Conservation (phyloP, 2,797 vertebrate genomes). For the Sitta carolinensis region DNA sequence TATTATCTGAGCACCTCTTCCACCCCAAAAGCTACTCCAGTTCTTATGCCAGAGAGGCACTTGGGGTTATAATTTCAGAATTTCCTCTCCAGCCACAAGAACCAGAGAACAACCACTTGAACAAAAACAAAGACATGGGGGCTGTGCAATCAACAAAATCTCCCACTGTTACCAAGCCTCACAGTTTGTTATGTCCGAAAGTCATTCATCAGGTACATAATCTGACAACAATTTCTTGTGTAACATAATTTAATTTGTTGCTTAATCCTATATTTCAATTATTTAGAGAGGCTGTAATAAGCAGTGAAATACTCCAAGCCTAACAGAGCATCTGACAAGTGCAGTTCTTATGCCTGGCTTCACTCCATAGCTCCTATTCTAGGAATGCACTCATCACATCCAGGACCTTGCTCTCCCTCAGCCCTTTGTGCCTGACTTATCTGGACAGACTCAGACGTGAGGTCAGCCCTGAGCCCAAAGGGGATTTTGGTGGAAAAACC, state of each 20-base stretch:
- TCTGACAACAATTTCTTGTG: background rate
- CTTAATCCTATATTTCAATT: background rate
- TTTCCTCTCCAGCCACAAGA: background rate
- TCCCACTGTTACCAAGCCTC: background rate
- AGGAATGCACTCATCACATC: background rate
- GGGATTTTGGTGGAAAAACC: background rate
- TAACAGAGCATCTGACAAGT: background rate
- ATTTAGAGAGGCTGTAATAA: background rate
- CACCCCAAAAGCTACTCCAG: rapidly evolving
- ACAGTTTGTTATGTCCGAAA: background rate
- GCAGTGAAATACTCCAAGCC: background rate
- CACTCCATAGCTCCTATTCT: background rate
- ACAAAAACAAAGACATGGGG: rapidly evolving
- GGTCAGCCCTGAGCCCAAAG: background rate
- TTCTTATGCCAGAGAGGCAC: background rate
- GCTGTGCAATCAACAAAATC: background rate
- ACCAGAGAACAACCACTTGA: background rate
- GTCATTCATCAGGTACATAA: background rate
- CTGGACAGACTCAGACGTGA: background rate
- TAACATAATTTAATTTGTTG: background rate
- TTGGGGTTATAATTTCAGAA: background rate
- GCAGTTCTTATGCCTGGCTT: background rate
- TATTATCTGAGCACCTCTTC: rapidly evolving
- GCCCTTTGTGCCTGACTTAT: rapidly evolving
- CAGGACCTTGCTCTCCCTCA: rapidly evolving